Base-by-base conservation (phyloP, 2,113 vertebrate genomes). In the Chlorocebus sabaeus region DNA sequence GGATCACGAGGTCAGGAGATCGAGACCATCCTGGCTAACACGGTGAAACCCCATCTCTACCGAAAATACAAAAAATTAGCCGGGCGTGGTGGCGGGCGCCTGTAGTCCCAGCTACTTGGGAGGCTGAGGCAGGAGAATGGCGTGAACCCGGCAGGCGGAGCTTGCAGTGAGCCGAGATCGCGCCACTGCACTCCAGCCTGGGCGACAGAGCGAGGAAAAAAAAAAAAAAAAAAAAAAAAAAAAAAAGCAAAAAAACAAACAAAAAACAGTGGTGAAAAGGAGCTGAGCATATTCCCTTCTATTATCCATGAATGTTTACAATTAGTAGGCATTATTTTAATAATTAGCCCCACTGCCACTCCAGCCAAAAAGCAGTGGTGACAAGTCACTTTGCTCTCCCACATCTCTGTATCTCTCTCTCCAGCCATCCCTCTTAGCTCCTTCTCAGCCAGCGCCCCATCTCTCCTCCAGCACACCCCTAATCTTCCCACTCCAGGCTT, bases 401-500 rank as follows among this genome's bases (percentile, higher is more conserved):
- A 40, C 13, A 27, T 55, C n/a, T 57, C 20, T 59, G n/a, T 80
- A 22, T 72, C 92, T 64, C 14, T n/a, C 64, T 40, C 25, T 85
- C 80, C 73, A 70, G 67, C 20, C 57, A 96, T 43, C 43, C 27
- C 16, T 68, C 43, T 93, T 57, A 30, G 32, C 76, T 86, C 25
- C 55, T 40, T 48, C 75, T 88, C 30, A 40, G 75, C 64, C 40
- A 14, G 57, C n/a, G 32, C 35, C 88, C 40, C 12, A 8, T 8
- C 70, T 55, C n/a, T 55, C 8, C 32, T 30, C 18, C 35, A 25
- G 61, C 6, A 12, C 18, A 38, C 14, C 12, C 48, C 55, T 70
- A 81, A 97, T 94, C 79, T 67, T 22, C 13, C 55, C 50, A 27
- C 30, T 16, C 45, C 88, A 94, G 95, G 27, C 64, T 52, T 67